Conservation (phyloP, 2,888 invertebrate species). For the Phrixothrix hirtus region DNA sequence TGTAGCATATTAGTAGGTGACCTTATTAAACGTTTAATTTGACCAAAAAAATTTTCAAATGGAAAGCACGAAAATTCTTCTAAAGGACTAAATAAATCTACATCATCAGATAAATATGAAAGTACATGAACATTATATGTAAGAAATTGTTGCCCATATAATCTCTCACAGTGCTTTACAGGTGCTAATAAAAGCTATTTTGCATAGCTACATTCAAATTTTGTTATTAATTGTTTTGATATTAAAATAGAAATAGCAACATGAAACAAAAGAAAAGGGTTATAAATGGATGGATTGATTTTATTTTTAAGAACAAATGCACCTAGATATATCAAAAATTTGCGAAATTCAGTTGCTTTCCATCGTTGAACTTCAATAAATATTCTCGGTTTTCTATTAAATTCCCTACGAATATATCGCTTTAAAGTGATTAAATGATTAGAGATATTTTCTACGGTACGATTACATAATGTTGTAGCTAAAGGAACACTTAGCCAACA, state of each 20-base stretch:
- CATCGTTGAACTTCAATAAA: conserved; percentile 1
- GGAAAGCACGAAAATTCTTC: conserved; percentile 1
- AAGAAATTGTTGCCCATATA: conserved; percentile 1
- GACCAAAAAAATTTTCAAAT: conserved; percentile 38
- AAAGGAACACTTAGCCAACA: conserved; percentile 14
- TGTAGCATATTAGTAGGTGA: neutral
- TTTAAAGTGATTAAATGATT: conserved; percentile 11
- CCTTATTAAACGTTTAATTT: conserved; percentile 16
- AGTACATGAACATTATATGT: conserved; percentile 3
- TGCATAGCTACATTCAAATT: neutral
- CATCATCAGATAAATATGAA: neutral
- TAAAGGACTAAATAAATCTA: neutral
- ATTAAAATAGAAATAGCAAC: conserved; percentile 11
- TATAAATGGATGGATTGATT: conserved; percentile 8
- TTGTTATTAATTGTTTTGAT: neutral
- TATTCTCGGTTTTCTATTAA: conserved; percentile 18
- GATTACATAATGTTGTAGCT: too few species aligned
- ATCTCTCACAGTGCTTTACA: neutral
- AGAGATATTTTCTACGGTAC: too few species aligned
- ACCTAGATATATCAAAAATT: conserved; percentile 11
- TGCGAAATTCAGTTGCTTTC: too few species aligned
- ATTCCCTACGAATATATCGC: conserved; percentile 12
- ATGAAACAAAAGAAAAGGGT: conserved; percentile 16
- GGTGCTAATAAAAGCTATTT: neutral
- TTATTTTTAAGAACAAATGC: neutral